Evolutionary conservation across 2,888 invertebrate genomes (phyloP).

Genomic region (Agrypnus murinus): DNA sequence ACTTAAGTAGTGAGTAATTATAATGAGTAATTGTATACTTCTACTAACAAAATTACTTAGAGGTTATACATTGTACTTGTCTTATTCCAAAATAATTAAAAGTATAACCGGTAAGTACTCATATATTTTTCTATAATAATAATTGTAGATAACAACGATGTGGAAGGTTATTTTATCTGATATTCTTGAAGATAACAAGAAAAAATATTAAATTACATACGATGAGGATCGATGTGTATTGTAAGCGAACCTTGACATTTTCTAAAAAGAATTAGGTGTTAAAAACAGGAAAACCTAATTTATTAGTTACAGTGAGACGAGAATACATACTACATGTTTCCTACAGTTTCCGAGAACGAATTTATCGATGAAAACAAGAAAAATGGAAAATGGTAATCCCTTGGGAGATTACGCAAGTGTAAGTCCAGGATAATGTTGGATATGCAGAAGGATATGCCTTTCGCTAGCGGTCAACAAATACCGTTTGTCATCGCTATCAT

Average conservation of each 20-base stretch:
- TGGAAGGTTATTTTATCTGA: slow-evolving; percentile 18
- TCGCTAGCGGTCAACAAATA: slow-evolving; percentile 21
- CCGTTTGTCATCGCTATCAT: slow-evolving; percentile 36
- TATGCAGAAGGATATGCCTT: slow-evolving; percentile 18
- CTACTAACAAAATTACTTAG: too few relatives aligned
- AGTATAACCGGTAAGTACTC: too few relatives aligned
- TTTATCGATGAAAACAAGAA: neutral
- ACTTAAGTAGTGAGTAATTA: too few relatives aligned
- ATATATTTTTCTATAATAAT: slow-evolving; percentile 18
- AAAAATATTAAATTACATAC: slow-evolving; percentile 26
- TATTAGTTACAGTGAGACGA: slow-evolving; percentile 11
- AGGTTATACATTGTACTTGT: too few relatives aligned
- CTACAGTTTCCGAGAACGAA: slow-evolving; percentile 5
- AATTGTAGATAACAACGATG: too few relatives aligned
- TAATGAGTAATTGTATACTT: too few relatives aligned
- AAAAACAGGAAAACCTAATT: slow-evolving; percentile 13
- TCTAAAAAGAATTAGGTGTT: slow-evolving; percentile 16
- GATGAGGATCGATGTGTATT: slow-evolving; percentile 10
- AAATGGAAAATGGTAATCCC: slow-evolving; percentile 19
- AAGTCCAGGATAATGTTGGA: slow-evolving; percentile 1
- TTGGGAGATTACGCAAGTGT: slow-evolving; percentile 5
- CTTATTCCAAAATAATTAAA: too few relatives aligned
- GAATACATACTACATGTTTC: slow-evolving; percentile 24
- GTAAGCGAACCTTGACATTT: slow-evolving; percentile 24
- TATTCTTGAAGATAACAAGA: slow-evolving; percentile 24